Base-by-base conservation (phyloP, 2,797 vertebrate species). In the Champsocephalus gunnari region DNA sequence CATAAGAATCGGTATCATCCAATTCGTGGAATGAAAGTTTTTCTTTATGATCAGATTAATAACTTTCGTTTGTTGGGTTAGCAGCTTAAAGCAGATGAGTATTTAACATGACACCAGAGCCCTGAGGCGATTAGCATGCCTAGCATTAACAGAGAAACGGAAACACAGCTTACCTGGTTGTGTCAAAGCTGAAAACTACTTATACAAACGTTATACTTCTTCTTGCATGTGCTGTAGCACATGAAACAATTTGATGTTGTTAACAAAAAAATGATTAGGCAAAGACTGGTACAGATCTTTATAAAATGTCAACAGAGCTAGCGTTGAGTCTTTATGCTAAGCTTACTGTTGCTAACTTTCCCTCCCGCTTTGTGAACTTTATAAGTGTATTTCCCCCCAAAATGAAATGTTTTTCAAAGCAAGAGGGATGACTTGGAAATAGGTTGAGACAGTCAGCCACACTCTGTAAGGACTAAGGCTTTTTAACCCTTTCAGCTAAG, bases 51-150 rank as follows among this genome's bases (percentile, higher is more conserved):
- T 17, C 51, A 43, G 38, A 61, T 48, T 56, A 59, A 64, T 57
- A 74, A 51, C 8, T 9, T 17, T 69, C 5, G 66, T 43, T 73
- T 58, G 8, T 47, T 71, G 19, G 11, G 24, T 49, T 49, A n/a
- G 55, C 47, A 60, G 51, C 65, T 70, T 47, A 56, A 48, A 77
- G 58, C 57, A 65, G 59, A 54, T 38, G 24, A 62, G 17, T 38
- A 21, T 48, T 48, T 57, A 67, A 54, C 28, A 24, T 61, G 21
- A 72, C 68, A 24, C 51, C 24, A n/a, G 41, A 65, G 60, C 19
- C 21, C 60, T 60, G 71, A 64, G 62, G 11, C 9, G 11, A 72
- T 69, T 54, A 49, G 10, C 47, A 56, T 64, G 9, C 49, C 45
- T 69, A 53, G 34, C n/a, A 59, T 19, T 12, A 24, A 48, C 5